Conservation (phyloP, 2,113 vertebrate species). For the Nesoenas mayeri region DNA sequence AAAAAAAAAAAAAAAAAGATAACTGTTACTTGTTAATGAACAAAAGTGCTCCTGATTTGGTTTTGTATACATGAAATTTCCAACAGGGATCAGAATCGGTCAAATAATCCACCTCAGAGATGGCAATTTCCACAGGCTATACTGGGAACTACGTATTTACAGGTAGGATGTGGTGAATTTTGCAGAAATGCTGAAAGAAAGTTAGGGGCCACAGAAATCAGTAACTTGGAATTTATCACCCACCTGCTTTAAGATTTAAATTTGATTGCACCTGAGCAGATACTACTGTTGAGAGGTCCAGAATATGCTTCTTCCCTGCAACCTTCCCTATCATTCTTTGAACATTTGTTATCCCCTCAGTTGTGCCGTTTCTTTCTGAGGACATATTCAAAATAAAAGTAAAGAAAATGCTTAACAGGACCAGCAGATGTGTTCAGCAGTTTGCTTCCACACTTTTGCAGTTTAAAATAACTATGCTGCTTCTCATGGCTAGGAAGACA, state of each 20-base stretch:
- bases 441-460: not conserved
- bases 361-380: not conserved
- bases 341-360: not conserved
- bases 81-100: not conserved
- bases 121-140: not conserved
- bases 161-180: not conserved
- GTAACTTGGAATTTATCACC: not conserved
- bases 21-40: not conserved
- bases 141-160: not conserved
- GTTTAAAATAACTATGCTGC: not conserved
- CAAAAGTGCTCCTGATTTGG: not conserved
- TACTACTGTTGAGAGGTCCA: not conserved
- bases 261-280: not conserved
- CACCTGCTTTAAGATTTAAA: not conserved
- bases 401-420: not conserved
- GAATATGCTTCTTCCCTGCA: not conserved
- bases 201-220: not conserved
- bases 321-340: not conserved
- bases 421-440: not conserved
- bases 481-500: not conserved
- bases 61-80: not conserved
- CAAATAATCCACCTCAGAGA: not conserved
- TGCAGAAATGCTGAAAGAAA: not conserved
- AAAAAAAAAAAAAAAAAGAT: not conserved
- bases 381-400: not conserved